A percentile compares a stretch with the other conserved stretches of the same genome.
These are phyloP conservation scores for Moxostoma hubbsi DNA, from an alignment of 2,797 vertebrate genomes.

Conservation along the genomic window DNA sequence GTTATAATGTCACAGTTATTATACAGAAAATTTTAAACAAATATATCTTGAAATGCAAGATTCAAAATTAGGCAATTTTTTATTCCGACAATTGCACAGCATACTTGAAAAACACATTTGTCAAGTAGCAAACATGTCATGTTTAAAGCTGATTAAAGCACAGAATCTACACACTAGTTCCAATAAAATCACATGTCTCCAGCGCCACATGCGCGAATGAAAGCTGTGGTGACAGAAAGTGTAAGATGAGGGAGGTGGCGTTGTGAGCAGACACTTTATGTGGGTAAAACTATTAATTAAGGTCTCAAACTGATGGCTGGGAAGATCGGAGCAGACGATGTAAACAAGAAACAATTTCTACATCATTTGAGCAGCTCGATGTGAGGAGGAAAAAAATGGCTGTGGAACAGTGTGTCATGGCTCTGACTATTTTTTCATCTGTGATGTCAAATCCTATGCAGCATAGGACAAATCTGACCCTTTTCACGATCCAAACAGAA, in stretches of 20 bases:
- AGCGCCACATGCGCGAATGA: slow-evolving; percentile 5
- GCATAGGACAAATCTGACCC: slow-evolving; percentile 42
- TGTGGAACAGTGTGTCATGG: slow-evolving; percentile 66
- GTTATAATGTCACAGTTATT: no score
- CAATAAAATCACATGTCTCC: slow-evolving; percentile 18
- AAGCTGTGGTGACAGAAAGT: slow-evolving; percentile 1
- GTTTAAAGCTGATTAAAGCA: slow-evolving; percentile 32
- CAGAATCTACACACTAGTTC: not conserved
- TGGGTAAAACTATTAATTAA: slow-evolving; percentile 70
- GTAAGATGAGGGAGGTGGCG: slow-evolving; percentile 10
- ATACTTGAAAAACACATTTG: slow-evolving; percentile 13
- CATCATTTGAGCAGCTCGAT: slow-evolving; percentile 70
- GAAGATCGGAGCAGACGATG: slow-evolving; percentile 71
- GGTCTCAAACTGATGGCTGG: slow-evolving; percentile 70
- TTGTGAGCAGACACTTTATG: slow-evolving; percentile 17
- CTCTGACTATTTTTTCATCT: slow-evolving; percentile 81
- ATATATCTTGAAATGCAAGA: not conserved
- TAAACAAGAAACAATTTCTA: slow-evolving; percentile 76
- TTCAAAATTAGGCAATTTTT: not conserved
- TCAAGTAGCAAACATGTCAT: slow-evolving; percentile 10
- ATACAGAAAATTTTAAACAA: not conserved
- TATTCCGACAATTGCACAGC: slow-evolving; percentile 22
- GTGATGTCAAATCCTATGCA: slow-evolving; percentile 75
- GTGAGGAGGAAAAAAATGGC: slow-evolving; percentile 48
- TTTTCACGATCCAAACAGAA: slow-evolving; percentile 48